Evolutionary conservation across 2,113 vertebrate species (phyloP), one percentile per base, ranked within the genome.

Genomic region (Lycocorax pyrrhopterus): DNA sequence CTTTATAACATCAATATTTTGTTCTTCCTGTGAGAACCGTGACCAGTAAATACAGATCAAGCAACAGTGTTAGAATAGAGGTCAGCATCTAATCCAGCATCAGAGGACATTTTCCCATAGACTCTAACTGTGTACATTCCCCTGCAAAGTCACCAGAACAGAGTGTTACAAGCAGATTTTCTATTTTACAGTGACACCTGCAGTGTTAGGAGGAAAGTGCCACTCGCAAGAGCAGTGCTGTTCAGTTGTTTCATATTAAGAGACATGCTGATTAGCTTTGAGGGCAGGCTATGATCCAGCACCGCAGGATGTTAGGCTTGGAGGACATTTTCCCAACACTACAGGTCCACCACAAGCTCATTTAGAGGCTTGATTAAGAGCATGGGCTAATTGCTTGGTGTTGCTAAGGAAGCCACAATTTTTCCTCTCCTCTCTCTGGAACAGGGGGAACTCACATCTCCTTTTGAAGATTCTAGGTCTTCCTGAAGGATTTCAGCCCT

Each of bases 181-280:
- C 92, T 96, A 89, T 96, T 96, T 95, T 51, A 92, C 53, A 97
- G 93, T 95, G 97, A 95, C 94, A 96, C 85, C 94, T 96, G 82
- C 94, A 85, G 96, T 82, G 77, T 37, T 32, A 46, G n/a, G 18
- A 87, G 47, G 67, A 84, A 96, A 97, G 32, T 93, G 59, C 69
- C 26, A 33, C 44, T 32, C 44, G 19, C 13, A 35, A 58, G 20
- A 92, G 19, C 51, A 29, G 17, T 5, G 37, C 44, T 53, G 10
- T 35, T 67, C 30, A 26, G 44, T 25, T 49, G 6, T 51, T 72
- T 64, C 25, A 9, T 1, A 0, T 51, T n/a, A 37, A 30, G 21
- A 63, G 15, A 27, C 8, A 5, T 6, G 19, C 22, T 56, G 22
- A 37, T 53, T 20, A 52, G n/a, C 20, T 84, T 21, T 37, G 27